A percentile compares a stretch with the other conserved stretches of the same genome.
Evolutionary conservation across 2,113 vertebrate genomes (phyloP).

Genomic region (Acanthochromis polyacanthus): DNA sequence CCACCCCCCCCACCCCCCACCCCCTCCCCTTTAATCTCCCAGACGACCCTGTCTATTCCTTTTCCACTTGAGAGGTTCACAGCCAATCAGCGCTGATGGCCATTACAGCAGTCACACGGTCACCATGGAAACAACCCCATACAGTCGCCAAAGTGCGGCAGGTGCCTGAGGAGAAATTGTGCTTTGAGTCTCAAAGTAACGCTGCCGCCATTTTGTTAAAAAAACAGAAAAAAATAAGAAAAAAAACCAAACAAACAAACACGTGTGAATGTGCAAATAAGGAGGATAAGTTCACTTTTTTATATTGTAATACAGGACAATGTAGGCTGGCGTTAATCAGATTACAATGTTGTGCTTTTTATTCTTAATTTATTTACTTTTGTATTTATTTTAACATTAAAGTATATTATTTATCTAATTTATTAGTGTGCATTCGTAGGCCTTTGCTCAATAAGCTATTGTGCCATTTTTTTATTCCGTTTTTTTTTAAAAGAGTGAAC

Average conservation of each 20-base stretch:
- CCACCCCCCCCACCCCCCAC: too few species aligned
- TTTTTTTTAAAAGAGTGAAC: constrained; percentile 54
- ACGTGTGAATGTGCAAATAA: constrained; percentile 76
- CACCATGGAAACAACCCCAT: constrained; percentile 73
- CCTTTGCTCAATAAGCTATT: constrained; percentile 76
- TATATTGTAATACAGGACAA: constrained; percentile 75
- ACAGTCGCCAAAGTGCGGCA: constrained; percentile 76
- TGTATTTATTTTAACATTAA: constrained; percentile 71
- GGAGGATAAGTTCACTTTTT: constrained; percentile 74
- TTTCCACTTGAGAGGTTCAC: constrained; percentile 51
- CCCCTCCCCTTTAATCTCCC: constrained; percentile 43
- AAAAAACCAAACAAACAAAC: constrained; percentile 23
- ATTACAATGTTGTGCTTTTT: constrained; percentile 73
- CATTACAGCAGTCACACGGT: constrained; percentile 61
- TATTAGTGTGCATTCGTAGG: constrained; percentile 74
- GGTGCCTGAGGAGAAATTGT: constrained; percentile 81
- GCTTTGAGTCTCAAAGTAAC: constrained; percentile 79
- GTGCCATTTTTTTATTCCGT: constrained; percentile 67
- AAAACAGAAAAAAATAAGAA: constrained; percentile 22
- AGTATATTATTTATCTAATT: constrained; percentile 72
- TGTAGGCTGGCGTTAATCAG: constrained; percentile 70
- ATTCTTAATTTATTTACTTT: constrained; percentile 58
- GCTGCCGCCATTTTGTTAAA: constrained; percentile 77
- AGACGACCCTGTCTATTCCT: constrained; percentile 38
- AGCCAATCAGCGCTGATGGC: constrained; percentile 70